phyloP scores from a whole-genome alignment of 2,113 vertebrate genomes.

The Cavia aperea region DNA sequence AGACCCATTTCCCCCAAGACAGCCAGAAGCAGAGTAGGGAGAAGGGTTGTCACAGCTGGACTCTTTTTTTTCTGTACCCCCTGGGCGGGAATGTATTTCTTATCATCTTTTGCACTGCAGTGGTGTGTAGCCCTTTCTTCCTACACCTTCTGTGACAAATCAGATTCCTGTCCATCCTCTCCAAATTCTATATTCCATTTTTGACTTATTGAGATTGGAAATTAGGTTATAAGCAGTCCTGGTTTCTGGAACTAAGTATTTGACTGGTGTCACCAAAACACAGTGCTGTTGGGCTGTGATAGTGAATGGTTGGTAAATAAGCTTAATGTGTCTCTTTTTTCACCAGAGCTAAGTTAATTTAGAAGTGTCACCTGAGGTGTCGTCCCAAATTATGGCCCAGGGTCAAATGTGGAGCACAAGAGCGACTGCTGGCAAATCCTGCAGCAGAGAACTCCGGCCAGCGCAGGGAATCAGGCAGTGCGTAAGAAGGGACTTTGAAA shows the following conservation, averaged over 20 bases:
- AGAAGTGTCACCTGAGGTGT: background rate
- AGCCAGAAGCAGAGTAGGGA: background rate
- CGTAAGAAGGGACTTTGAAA: background rate
- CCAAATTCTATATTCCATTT: background rate
- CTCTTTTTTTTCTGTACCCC: background rate
- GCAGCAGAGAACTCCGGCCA: too few species aligned
- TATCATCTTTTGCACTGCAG: background rate
- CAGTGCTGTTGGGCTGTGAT: background rate
- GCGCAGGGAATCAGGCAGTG: too few species aligned
- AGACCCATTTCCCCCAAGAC: background rate
- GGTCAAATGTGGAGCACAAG: background rate
- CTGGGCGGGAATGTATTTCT: background rate
- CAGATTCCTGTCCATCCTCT: background rate
- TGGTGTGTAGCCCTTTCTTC: background rate
- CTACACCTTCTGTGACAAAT: background rate
- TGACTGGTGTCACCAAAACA: background rate
- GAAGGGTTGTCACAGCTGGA: background rate
- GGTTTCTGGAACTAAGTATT: background rate
- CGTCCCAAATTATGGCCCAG: background rate
- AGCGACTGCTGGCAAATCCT: background rate
- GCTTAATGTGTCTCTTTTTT: background rate
- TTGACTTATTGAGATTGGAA: background rate
- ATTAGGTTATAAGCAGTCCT: background rate
- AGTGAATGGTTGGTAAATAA: background rate
- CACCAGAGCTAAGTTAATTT: background rate